These are phyloP conservation scores for Intellagama lesueurii DNA, from an alignment of 2,797 vertebrate genomes.

Conservation along the genomic window DNA sequence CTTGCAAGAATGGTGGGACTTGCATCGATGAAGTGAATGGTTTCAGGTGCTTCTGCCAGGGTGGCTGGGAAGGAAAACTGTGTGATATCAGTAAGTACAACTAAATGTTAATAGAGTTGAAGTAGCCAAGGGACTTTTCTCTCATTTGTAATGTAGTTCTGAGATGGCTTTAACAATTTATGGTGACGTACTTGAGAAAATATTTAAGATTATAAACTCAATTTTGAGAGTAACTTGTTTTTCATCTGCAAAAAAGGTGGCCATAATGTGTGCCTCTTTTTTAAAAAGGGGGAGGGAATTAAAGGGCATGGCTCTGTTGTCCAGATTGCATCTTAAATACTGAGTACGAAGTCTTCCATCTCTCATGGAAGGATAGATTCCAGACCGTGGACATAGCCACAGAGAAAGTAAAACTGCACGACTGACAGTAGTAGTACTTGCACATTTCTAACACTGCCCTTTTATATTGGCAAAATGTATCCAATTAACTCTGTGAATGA, in stretches of 20 bases:
- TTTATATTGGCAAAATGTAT: neutral
- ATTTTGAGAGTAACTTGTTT: neutral
- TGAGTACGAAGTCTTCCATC: neutral
- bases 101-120: neutral
- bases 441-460: neutral
- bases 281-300: no score
- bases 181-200: neutral
- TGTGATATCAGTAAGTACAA: constrained; percentile 91
- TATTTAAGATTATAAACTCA: neutral
- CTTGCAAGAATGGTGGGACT: constrained; percentile 91
- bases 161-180: neutral
- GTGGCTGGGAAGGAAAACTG: constrained; percentile 91
- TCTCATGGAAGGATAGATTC: neutral
- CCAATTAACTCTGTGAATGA: neutral
- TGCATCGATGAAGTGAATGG: constrained; percentile 92
- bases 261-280: neutral
- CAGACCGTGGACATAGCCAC: neutral
- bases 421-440: neutral
- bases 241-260: no score
- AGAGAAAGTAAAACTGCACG: neutral
- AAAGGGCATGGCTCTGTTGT: neutral
- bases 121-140: neutral
- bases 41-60: constrained; percentile 92
- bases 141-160: neutral
- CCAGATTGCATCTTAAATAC: neutral